Evolutionary conservation across 2,113 vertebrate genomes (phyloP).

Genomic region (Muntiacus muntjak): DNA sequence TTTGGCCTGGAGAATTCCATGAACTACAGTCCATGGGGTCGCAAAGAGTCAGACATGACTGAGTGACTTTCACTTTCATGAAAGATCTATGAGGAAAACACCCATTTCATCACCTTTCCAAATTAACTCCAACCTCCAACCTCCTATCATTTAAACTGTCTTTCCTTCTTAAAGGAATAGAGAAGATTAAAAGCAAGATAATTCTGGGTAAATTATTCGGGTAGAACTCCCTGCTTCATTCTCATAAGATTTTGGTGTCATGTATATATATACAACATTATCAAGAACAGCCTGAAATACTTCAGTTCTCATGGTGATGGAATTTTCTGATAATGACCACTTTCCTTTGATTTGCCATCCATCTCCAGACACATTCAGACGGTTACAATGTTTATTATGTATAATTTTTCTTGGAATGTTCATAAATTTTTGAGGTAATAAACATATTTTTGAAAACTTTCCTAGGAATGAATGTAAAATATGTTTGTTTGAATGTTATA

Average conservation of each 20-base stretch:
- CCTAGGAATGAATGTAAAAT: background rate
- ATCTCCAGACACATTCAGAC: background rate
- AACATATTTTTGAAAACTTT: background rate
- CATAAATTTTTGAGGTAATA: background rate
- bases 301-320: background rate
- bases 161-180: background rate
- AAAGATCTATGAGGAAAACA: background rate
- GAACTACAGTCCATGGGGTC: background rate
- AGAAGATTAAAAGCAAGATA: background rate
- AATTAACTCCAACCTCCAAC: background rate
- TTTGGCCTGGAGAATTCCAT: background rate
- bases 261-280: background rate
- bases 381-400: background rate
- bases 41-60: rapidly evolving
- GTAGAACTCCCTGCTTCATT: background rate
- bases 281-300: background rate
- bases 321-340: background rate
- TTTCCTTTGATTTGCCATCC: background rate
- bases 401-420: background rate
- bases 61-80: background rate
- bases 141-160: background rate
- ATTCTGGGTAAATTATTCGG: background rate
- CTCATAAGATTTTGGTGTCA: background rate
- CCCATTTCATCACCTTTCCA: background rate
- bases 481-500: background rate